Conservation (phyloP, 2,797 vertebrate species). For the Anas bahamensis region DNA sequence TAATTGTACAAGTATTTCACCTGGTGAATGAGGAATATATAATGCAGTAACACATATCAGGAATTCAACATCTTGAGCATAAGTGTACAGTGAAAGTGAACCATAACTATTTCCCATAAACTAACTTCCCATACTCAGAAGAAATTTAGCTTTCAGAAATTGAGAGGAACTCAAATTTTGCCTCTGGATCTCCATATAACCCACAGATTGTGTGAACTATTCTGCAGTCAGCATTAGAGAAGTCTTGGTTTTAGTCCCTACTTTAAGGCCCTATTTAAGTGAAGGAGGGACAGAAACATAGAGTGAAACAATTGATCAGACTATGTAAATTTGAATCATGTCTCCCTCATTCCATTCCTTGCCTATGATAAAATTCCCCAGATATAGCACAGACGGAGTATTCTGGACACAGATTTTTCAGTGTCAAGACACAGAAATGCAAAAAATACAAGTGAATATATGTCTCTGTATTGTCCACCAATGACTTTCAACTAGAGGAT, state of each 20-base stretch:
- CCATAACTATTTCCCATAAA: not conserved
- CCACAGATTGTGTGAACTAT: not conserved
- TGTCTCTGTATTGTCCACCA: not conserved
- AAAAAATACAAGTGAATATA: not conserved
- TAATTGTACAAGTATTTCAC: not conserved
- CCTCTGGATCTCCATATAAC: not conserved
- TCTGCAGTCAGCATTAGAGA: not conserved
- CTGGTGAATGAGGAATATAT: not conserved
- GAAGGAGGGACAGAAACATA: not conserved
- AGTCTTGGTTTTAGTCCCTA: not conserved
- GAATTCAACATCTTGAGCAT: not conserved
- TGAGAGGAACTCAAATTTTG: not conserved
- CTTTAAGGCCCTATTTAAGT: not conserved
- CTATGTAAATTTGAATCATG: not conserved
- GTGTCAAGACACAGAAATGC: not conserved
- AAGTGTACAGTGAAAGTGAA: not conserved
- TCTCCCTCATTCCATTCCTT: not conserved
- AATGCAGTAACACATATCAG: not conserved
- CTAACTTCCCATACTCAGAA: not conserved
- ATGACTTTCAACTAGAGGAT: not conserved
- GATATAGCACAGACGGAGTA: not conserved
- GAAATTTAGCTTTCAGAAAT: not conserved
- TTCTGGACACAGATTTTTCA: not conserved
- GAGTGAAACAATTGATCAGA: not conserved
- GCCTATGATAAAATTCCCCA: not conserved